Evolutionary conservation across 1,140 invertebrate species (phyloP).

Genomic region (Bactericera cockerelli): DNA sequence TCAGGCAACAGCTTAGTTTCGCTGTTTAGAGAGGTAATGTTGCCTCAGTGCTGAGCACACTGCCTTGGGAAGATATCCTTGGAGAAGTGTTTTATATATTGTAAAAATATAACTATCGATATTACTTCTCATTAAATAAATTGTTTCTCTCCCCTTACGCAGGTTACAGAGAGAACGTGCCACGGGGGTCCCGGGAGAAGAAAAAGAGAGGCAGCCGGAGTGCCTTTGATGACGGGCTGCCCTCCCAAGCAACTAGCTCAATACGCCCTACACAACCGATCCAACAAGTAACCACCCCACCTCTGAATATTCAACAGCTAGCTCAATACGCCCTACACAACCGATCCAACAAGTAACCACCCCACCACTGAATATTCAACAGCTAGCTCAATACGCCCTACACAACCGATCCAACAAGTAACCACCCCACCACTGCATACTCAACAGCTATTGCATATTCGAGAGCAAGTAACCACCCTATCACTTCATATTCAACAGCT

Average conservation of each 20-base stretch:
- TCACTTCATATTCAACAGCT: no score
- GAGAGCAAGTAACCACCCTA: background rate
- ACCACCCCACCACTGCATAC: no score
- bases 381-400: background rate
- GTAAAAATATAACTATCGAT: no score
- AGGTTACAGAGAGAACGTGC: conserved; percentile 37
- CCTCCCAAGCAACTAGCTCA: conserved; percentile 10
- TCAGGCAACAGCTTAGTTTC: no score
- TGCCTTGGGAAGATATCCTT: no score
- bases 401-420: background rate
- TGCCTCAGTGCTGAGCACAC: no score
- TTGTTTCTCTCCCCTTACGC: no score
- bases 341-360: background rate
- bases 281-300: background rate
- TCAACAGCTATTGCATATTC: conserved; percentile 2
- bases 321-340: background rate
- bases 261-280: background rate
- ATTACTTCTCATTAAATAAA: no score
- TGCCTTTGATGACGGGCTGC: conserved; percentile 4
- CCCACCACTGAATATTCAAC: no score
- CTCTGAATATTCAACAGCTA: no score
- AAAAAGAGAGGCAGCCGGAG: conserved; percentile 30
- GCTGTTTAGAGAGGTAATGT: no score
- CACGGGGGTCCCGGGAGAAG: conserved; percentile 15
- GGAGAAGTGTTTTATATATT: no score